Evolutionary conservation across 2,888 invertebrate species (phyloP).

Genomic region (Ligdia adustata): DNA sequence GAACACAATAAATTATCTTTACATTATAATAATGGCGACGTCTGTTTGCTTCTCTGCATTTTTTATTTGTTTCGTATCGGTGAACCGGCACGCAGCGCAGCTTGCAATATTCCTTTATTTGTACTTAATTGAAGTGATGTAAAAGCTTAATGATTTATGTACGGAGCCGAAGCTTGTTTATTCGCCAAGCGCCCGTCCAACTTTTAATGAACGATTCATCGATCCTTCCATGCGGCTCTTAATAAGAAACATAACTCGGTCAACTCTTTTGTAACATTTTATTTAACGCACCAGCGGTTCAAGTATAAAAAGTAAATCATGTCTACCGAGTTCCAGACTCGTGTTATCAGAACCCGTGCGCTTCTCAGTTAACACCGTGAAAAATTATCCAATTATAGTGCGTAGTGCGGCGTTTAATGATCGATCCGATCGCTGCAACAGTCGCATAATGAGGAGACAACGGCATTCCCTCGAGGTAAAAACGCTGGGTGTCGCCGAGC

Average conservation of each 20-base stretch:
- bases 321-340: conserved; percentile 46
- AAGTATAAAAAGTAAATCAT: conserved; percentile 53
- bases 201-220: conserved; percentile 19
- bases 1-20: conserved; percentile 72
- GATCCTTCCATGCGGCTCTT: conserved; percentile 9
- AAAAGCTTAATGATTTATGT: conserved; percentile 25
- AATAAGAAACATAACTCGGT: conserved; percentile 18
- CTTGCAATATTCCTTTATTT: conserved; percentile 26
- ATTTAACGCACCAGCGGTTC: conserved; percentile 53
- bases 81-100: conserved; percentile 30
- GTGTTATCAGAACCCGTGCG: conserved; percentile 59
- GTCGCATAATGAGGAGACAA: conserved; percentile 75
- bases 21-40: conserved; percentile 62
- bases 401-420: conserved; percentile 67
- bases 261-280: conserved; percentile 32
- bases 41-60: conserved; percentile 50
- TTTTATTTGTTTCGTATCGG: conserved; percentile 38
- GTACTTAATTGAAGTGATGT: conserved; percentile 27
- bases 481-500: conserved; percentile 70
- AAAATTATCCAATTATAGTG: conserved; percentile 74
- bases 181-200: conserved; percentile 9
- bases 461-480: conserved; percentile 69
- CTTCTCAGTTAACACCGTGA: conserved; percentile 59
- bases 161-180: conserved; percentile 17
- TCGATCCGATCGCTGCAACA: conserved; percentile 68